Percentiles rank a stretch among this genome's conserved stretches.
Evolutionary conservation across 2,113 vertebrate species (phyloP).

Genomic region (Reinhardtius hippoglossoides): DNA sequence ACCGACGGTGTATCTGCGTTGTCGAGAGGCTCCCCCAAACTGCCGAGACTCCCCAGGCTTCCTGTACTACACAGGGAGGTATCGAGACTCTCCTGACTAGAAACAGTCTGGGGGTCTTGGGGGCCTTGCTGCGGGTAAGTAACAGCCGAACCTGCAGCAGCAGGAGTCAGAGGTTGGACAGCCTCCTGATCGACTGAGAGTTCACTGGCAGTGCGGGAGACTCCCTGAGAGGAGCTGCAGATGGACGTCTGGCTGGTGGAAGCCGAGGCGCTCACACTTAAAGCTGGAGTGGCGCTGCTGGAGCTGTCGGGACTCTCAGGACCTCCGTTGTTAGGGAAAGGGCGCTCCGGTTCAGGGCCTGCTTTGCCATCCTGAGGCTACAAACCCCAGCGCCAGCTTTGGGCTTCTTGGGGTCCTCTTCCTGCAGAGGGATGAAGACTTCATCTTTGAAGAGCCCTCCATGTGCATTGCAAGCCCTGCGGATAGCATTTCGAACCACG

Average conservation of each 20-base stretch:
- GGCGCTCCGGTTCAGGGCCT: conserved; percentile 80
- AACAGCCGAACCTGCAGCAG: conserved; percentile 82
- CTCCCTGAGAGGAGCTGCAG: conserved; percentile 92
- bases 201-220: conserved; percentile 90
- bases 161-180: conserved; percentile 78
- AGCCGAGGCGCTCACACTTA: conserved; percentile 91
- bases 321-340: conserved; percentile 75
- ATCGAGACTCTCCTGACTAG: conserved; percentile 97
- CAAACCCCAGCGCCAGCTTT: conserved; percentile 85
- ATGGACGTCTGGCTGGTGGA: conserved; percentile 96
- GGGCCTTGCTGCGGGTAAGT: conserved; percentile 78
- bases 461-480: conserved; percentile 94
- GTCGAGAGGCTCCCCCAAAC: conserved; percentile 91
- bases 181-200: conserved; percentile 89
- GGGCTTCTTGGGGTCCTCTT: conserved; percentile 88
- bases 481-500: conserved; percentile 90
- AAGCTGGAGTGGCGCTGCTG: conserved; percentile 91
- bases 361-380: conserved; percentile 82
- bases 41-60: conserved; percentile 93
- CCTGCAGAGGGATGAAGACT: conserved; percentile 95
- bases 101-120: conserved; percentile 88
- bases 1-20: conserved; percentile 86
- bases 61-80: conserved; percentile 94
- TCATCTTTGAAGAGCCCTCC: conserved; percentile 97
- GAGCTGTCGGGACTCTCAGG: conserved; percentile 92